Evolutionary conservation across 1,140 invertebrate genomes (phyloP).

Genomic region (Anagrus nilaparvatae): DNA sequence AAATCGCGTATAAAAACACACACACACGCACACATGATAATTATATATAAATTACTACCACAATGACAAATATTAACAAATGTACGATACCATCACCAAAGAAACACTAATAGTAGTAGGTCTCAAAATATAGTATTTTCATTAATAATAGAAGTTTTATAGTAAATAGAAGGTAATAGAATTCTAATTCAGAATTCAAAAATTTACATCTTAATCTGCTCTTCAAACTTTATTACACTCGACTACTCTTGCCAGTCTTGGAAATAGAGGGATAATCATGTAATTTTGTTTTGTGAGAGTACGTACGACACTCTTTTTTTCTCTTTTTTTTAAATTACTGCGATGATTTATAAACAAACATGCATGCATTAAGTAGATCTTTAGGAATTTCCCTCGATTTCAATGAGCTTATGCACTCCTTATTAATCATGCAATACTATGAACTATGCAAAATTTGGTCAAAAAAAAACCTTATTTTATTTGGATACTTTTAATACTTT

Average conservation of each 20-base stretch:
- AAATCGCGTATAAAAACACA: slow-evolving; percentile 19
- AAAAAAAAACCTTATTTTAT: no score
- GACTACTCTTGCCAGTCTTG: slow-evolving; percentile 39
- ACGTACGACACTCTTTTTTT: slow-evolving; percentile 28
- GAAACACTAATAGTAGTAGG: slow-evolving; percentile 33
- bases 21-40: slow-evolving; percentile 17
- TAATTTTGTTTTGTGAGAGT: slow-evolving; percentile 36
- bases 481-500: no score
- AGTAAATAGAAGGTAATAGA: no score
- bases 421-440: neutral
- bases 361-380: slow-evolving; percentile 37
- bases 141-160: no score
- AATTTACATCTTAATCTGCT: slow-evolving; percentile 20
- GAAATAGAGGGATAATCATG: slow-evolving; percentile 42
- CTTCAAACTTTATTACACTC: slow-evolving; percentile 32
- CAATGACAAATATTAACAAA: slow-evolving; percentile 42
- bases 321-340: slow-evolving; percentile 19
- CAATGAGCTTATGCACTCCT: slow-evolving; percentile 31
- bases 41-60: slow-evolving; percentile 23
- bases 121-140: slow-evolving; percentile 11
- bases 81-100: slow-evolving; percentile 43
- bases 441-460: no score
- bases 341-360: slow-evolving; percentile 36
- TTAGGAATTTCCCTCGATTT: slow-evolving; percentile 36
- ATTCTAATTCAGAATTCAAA: no score